These are phyloP conservation scores for Zoanthus sociatus DNA, from an alignment of 92 coral and sea anemone species.

Conservation along the genomic window DNA sequence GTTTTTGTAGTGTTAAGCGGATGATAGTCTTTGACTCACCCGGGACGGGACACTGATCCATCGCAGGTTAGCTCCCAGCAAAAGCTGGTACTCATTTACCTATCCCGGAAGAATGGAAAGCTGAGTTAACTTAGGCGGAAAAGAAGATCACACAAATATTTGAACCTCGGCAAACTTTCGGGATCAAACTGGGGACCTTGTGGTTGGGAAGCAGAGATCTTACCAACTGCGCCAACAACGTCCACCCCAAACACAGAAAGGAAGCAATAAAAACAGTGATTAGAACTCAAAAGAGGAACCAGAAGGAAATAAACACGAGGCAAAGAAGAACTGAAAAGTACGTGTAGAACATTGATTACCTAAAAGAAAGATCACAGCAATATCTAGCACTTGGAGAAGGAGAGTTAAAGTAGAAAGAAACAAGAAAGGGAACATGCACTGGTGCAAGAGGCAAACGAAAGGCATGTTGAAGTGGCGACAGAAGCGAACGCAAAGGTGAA, in stretches of 20 bases:
- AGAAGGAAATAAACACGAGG: not conserved
- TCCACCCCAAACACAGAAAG: not conserved
- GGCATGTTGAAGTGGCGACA: not conserved
- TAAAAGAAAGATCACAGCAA: not conserved
- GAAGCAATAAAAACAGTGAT: constrained; percentile 23
- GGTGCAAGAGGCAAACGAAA: not conserved
- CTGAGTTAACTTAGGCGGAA: too few species aligned
- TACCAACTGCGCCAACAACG: too few species aligned
- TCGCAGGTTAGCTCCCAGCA: too few species aligned
- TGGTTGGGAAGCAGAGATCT: too few species aligned
- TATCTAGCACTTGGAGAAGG: not conserved
- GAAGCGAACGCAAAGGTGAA: not conserved
- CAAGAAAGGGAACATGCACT: not conserved
- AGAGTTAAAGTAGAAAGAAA: not conserved
- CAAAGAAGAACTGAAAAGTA: not conserved
- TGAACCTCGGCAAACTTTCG: too few species aligned
- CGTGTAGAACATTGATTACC: not conserved
- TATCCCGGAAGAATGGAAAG: too few species aligned
- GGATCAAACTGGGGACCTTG: too few species aligned
- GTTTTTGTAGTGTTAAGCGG: too few species aligned
- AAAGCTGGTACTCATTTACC: too few species aligned
- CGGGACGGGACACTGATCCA: too few species aligned
- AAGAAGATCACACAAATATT: too few species aligned
- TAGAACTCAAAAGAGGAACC: not conserved
- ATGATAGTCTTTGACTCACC: too few species aligned